Evolutionary conservation across 2,113 vertebrate species (phyloP).

Genomic region (Erpornis zantholeuca): DNA sequence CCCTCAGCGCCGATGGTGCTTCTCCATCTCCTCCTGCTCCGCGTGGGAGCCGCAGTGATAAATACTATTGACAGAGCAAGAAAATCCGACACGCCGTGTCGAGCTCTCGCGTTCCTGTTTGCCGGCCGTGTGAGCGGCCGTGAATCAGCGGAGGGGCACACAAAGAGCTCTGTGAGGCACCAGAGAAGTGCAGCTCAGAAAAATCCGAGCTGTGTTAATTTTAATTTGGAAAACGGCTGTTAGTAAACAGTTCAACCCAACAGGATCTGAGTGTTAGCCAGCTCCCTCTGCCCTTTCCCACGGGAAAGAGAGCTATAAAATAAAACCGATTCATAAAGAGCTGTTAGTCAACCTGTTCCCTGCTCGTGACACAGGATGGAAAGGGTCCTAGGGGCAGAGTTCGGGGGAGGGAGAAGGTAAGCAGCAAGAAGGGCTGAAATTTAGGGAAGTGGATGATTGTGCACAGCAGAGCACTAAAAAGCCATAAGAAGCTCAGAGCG

Average conservation of each 20-base stretch:
- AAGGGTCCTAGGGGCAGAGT: background rate
- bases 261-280: slow-evolving; percentile 21
- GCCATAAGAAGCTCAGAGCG: accelerated
- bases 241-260: slow-evolving; percentile 8
- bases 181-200: background rate
- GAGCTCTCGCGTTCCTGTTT: background rate
- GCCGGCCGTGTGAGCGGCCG: background rate
- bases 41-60: background rate
- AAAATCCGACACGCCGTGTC: background rate
- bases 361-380: background rate
- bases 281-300: slow-evolving; percentile 14
- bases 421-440: background rate
- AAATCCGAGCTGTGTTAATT: slow-evolving; percentile 4
- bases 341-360: slow-evolving; percentile 17
- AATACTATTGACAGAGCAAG: background rate
- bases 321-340: slow-evolving; percentile 38
- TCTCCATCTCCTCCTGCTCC: background rate
- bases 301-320: slow-evolving; percentile 26
- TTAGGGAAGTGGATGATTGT: background rate
- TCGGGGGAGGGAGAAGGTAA: background rate
- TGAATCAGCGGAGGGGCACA: slow-evolving; percentile 21
- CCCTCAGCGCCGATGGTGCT: background rate
- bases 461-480: background rate
- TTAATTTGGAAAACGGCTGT: background rate
- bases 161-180: slow-evolving; percentile 27